Evolutionary conservation across 1,140 invertebrate genomes (phyloP).

Genomic region (Lysiphlebus fabarum): DNA sequence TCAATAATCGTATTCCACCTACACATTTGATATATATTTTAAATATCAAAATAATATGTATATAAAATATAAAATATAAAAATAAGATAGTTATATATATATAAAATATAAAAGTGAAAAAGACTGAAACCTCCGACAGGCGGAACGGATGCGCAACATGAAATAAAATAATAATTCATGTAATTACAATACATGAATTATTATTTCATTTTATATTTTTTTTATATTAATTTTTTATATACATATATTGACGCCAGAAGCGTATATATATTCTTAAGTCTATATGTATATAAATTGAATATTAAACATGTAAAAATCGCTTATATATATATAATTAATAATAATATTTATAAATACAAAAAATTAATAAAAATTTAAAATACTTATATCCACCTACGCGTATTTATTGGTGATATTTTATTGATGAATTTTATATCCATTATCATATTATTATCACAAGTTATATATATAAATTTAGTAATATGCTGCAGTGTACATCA

Average conservation of each 20-base stretch:
- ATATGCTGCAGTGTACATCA: too few species aligned
- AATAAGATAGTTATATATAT: too few species aligned
- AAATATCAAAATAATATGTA: conserved; percentile 3
- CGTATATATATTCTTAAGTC: conserved; percentile 32
- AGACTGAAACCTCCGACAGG: conserved; percentile 35
- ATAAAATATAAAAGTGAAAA: conserved; percentile 9
- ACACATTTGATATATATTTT: background rate
- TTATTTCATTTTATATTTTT: conserved; percentile 19
- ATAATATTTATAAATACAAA: background rate
- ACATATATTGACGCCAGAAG: conserved; percentile 23
- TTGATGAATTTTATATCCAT: background rate
- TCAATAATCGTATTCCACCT: too few species aligned
- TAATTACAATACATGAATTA: conserved; percentile 43
- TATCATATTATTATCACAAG: too few species aligned
- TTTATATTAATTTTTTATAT: too few species aligned
- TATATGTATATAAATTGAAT: background rate
- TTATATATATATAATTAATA: background rate
- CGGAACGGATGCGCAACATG: conserved; percentile 44
- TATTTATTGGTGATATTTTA: background rate
- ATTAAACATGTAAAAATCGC: conserved; percentile 5
- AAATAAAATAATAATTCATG: conserved; percentile 52
- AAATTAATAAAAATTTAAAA: background rate
- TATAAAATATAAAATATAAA: too few species aligned
- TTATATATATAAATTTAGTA: too few species aligned
- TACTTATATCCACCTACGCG: background rate